These are phyloP conservation scores for Phoenoteleia sp. DNA, from an alignment of 2,888 invertebrate genomes.

Conservation along the genomic window DNA sequence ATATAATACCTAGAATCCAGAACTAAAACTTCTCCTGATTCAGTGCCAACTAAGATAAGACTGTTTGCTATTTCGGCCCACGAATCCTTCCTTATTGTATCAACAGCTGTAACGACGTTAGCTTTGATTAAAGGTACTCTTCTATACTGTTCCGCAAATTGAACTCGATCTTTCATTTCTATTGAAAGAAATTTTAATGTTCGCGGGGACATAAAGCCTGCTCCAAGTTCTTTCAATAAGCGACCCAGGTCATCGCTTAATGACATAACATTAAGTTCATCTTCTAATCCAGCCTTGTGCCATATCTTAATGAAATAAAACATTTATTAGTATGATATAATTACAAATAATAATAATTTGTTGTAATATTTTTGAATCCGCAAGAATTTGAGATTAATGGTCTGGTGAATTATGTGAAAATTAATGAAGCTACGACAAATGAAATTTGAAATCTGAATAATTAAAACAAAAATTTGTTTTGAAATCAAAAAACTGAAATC, in stretches of 20 bases:
- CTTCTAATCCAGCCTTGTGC: slow-evolving; percentile 84
- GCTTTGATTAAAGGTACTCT: slow-evolving; percentile 80
- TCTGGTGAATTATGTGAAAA: no score
- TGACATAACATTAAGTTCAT: slow-evolving; percentile 81
- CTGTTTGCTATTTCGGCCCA: slow-evolving; percentile 81
- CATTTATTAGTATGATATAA: no score
- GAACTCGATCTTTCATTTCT: slow-evolving; percentile 78
- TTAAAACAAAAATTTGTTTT: no score
- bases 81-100: slow-evolving; percentile 81
- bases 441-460: no score
- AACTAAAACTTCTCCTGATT: slow-evolving; percentile 94
- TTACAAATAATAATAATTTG: no score
- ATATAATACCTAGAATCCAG: slow-evolving; percentile 90
- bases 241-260: slow-evolving; percentile 81
- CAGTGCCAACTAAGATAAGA: slow-evolving; percentile 95
- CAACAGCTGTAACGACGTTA: slow-evolving; percentile 81
- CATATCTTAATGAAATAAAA: slow-evolving; percentile 85
- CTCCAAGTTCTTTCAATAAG: slow-evolving; percentile 82
- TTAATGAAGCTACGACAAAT: no score
- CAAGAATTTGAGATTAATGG: no score
- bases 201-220: slow-evolving; percentile 81
- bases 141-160: slow-evolving; percentile 83
- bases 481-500: no score
- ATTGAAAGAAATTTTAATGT: slow-evolving; percentile 83
- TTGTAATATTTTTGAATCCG: no score